Conservation (phyloP, 2,797 vertebrate species). For the Margarornis squamiger region DNA sequence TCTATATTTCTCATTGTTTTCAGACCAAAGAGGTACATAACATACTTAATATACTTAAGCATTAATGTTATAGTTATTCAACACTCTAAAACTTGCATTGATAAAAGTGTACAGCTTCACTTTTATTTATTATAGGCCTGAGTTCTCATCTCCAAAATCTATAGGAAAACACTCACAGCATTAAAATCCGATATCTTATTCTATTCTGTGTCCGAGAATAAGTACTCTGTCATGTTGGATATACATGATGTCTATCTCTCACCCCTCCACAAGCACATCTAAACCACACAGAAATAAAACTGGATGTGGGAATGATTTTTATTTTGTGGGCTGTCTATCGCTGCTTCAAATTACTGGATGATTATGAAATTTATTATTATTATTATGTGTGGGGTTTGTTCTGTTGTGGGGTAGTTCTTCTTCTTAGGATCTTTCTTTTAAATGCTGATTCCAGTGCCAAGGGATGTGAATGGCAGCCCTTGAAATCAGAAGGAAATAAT, state of each 20-base stretch:
- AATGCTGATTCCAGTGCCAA: not conserved
- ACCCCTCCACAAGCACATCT: not conserved
- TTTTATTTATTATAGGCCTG: not conserved
- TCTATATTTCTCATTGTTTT: not conserved
- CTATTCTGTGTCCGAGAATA: not conserved
- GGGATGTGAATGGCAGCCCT: not conserved
- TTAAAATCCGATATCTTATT: not conserved
- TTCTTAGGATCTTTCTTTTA: not conserved
- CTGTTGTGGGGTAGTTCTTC: not conserved
- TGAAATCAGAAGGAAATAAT: not conserved
- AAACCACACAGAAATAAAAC: not conserved
- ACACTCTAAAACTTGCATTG: not conserved
- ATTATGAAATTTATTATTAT: slow-evolving; percentile 43
- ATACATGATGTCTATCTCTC: not conserved
- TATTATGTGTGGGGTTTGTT: slow-evolving; percentile 23
- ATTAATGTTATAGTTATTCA: not conserved
- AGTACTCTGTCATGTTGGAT: not conserved
- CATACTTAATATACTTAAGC: not conserved
- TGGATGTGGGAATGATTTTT: slow-evolving; percentile 28
- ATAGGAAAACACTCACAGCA: not conserved
- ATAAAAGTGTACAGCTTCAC: not conserved
- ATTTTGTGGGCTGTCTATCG: slow-evolving; percentile 39
- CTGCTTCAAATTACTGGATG: slow-evolving; percentile 57
- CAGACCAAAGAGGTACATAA: not conserved
- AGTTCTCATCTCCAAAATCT: not conserved